Evolutionary conservation across 2,797 vertebrate species (phyloP).

Genomic region (Emydoidea blandingii): DNA sequence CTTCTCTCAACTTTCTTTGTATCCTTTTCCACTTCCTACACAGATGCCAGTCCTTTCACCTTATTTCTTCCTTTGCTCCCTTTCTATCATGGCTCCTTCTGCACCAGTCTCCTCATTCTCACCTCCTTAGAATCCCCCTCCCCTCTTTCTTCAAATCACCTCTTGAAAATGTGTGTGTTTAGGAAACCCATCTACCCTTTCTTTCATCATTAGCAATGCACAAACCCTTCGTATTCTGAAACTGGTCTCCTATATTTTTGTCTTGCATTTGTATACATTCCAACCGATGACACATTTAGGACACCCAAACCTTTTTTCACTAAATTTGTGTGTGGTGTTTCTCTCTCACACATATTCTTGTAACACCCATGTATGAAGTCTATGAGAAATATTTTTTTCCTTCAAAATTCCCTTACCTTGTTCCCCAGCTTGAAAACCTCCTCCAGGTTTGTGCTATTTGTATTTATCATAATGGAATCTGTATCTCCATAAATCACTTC

Average conservation of each 20-base stretch:
- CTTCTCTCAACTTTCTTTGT: background rate
- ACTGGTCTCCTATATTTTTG: background rate
- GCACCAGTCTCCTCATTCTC: background rate
- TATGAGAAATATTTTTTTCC: background rate
- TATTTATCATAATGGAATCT: constrained; percentile 99
- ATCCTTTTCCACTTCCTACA: background rate
- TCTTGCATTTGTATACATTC: background rate
- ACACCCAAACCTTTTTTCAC: background rate
- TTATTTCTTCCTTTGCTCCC: background rate
- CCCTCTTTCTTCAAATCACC: background rate
- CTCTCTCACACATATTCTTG: background rate
- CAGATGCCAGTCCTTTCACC: background rate
- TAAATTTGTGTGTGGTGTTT: background rate
- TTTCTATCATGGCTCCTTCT: background rate
- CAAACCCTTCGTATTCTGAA: background rate
- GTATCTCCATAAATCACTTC: constrained; percentile 99
- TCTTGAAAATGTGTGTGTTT: background rate
- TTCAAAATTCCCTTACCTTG: constrained; percentile 84
- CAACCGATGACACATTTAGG: background rate
- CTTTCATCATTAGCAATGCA: background rate
- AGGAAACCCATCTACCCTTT: background rate
- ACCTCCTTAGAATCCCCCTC: background rate
- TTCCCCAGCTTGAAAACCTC: constrained; percentile 97
- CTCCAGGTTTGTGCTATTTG: constrained; percentile 93
- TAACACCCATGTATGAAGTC: background rate